These are phyloP conservation scores for Anoura caudifer DNA, from an alignment of 2,113 vertebrate genomes.

Conservation along the genomic window DNA sequence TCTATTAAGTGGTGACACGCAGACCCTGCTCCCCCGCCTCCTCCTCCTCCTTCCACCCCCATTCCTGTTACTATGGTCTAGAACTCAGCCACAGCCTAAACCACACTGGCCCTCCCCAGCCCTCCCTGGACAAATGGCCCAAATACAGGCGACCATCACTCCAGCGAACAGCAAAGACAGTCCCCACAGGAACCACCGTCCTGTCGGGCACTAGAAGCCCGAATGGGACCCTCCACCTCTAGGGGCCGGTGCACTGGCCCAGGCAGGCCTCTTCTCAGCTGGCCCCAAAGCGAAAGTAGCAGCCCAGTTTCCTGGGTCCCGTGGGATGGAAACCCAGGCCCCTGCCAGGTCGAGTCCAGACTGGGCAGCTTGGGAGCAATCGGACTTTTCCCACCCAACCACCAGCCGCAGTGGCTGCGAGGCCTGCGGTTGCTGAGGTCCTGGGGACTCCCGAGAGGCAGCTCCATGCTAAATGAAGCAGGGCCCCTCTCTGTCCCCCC, in stretches of 20 bases:
- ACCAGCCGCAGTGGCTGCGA: neutral
- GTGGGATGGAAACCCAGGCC: neutral
- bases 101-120: too few species aligned
- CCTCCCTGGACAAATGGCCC: neutral
- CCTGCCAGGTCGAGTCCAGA: neutral
- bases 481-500: neutral
- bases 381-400: neutral
- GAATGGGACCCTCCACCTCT: accelerated
- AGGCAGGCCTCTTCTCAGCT: neutral
- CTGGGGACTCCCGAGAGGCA: neutral
- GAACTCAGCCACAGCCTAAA: neutral
- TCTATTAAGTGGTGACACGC: accelerated
- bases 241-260: accelerated
- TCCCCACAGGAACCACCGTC: accelerated
- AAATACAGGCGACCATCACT: too few species aligned
- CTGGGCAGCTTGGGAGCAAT: neutral
- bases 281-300: neutral
- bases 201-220: accelerated
- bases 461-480: too few species aligned
- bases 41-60: too few species aligned
- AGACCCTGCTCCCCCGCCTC: neutral
- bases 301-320: neutral
- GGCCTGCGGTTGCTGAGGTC: neutral
- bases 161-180: neutral
- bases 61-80: neutral